These are phyloP conservation scores for Sesia bembeciformis DNA, from an alignment of 2,888 invertebrate genomes.

Conservation along the genomic window DNA sequence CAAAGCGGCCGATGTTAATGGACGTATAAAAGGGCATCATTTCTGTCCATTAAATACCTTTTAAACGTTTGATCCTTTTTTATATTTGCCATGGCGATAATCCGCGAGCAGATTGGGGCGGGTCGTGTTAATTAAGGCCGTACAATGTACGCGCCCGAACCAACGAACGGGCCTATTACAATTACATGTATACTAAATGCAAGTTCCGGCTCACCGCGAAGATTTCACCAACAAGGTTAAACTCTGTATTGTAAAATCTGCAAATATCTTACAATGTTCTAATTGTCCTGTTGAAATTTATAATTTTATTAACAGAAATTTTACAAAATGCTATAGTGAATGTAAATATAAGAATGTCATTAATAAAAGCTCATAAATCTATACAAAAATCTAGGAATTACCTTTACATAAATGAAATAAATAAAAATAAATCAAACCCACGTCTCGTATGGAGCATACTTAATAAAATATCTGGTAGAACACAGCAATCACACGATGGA, in stretches of 20 bases:
- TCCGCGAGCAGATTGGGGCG: slow-evolving; percentile 53
- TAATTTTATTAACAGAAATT: too few relatives aligned
- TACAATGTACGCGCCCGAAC: slow-evolving; percentile 7
- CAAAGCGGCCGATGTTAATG: slow-evolving; percentile 67
- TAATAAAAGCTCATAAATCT: too few relatives aligned
- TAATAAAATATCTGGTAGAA: too few relatives aligned
- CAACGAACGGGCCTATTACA: background rate
- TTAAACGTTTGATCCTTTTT: slow-evolving; percentile 74
- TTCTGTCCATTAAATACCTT: slow-evolving; percentile 71
- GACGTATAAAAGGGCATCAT: slow-evolving; percentile 67
- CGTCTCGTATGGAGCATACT: too few relatives aligned
- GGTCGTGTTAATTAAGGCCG: slow-evolving; percentile 53
- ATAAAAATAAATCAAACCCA: too few relatives aligned
- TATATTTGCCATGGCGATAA: slow-evolving; percentile 63
- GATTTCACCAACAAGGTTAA: background rate
- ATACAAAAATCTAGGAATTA: too few relatives aligned
- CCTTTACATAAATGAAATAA: too few relatives aligned
- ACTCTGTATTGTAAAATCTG: background rate
- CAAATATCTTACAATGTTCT: too few relatives aligned
- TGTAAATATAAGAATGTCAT: too few relatives aligned
- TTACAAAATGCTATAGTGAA: too few relatives aligned
- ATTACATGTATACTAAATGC: background rate
- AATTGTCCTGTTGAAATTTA: too few relatives aligned
- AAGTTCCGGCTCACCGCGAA: background rate
- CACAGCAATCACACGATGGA: too few relatives aligned